These are phyloP conservation scores for Oegoconia quadripuncta DNA, from an alignment of 2,888 invertebrate species.

Conservation along the genomic window DNA sequence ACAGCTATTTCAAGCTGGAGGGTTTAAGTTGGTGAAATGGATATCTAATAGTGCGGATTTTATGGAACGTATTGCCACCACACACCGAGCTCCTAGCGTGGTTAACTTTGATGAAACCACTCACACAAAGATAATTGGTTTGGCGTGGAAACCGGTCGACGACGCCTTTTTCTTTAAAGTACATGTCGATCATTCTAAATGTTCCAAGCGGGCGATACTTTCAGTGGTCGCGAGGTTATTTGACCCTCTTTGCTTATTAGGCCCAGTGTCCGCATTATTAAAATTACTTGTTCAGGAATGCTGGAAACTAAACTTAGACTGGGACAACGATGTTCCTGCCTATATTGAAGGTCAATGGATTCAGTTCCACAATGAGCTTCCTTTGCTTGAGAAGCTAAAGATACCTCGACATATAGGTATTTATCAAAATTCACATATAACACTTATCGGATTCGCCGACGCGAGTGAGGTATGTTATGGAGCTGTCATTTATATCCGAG, in stretches of 20 bases:
- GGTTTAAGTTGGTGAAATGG: conserved; percentile 17
- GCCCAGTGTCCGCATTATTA: not conserved
- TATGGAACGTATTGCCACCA: not conserved
- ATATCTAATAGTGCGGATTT: conserved; percentile 16
- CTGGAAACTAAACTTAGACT: not conserved
- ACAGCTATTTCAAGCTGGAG: conserved; percentile 9
- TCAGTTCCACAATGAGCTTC: not conserved
- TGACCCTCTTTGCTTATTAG: not conserved
- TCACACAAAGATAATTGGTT: not conserved
- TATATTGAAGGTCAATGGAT: not conserved
- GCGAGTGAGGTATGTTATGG: conserved; percentile 5
- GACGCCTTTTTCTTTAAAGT: not conserved
- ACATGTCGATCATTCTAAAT: not conserved
- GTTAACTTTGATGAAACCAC: not conserved
- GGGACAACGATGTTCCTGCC: not conserved
- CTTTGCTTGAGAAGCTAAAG: not conserved
- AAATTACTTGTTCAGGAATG: no score
- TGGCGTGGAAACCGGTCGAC: not conserved
- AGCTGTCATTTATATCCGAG: not conserved
- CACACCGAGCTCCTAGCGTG: not conserved
- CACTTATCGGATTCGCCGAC: not conserved
- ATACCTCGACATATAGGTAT: not conserved
- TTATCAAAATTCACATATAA: not conserved
- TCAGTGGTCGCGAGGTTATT: not conserved
- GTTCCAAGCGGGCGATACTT: not conserved